Evolutionary conservation across 2,113 vertebrate species (phyloP), one percentile per base, ranked within the genome.

Genomic region (Syngnathoides biaculeatus): DNA sequence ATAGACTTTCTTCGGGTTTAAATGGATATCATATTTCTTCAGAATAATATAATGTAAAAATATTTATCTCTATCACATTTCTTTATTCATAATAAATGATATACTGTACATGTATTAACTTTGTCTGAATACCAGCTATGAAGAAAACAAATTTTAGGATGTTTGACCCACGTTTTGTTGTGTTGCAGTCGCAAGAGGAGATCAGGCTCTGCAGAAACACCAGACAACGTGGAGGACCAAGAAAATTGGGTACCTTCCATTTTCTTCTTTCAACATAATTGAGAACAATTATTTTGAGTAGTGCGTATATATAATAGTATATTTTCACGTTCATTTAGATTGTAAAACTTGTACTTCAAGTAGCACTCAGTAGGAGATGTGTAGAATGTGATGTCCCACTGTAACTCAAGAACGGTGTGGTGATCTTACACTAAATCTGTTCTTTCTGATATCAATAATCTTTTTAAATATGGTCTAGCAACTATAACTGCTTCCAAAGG

Each of bases 201-300:
- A 55, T 98, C 96, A 1, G 85, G 83, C 0, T 93, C 94, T 0
- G 90, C 80, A 57, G 80, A 80, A 9, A 24, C 82, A 7, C 78
- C 86, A 0, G 61, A 72, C 30, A 88, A 90, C 90, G 20, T 89
- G 79, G 94, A 95, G 0, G 94, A 97, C 65, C 89, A 93, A 10
- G 97, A 99, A 79, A 98, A 95, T 35, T 91, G 93, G 85, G 97
- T 99, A 91, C 91, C 90, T 4, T 47, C 10, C 13, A 22, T 22
- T 62, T 20, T 62, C 38, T 22, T 40, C 22, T 62, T 24, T 40
- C 7, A n/a, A 8, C 17, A 60, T 13, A 2, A 12, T 6, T 24
- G 6, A 62, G 8, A 4, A 7, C 24, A 15, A 10, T 30, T 38
- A 5, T 59, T 60, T 60, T 5, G 27, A 35, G 8, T 13, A 38